Base-by-base conservation (phyloP, 37 sponge, comb jelly and placozoan genomes). In the Ianthella basta region DNA sequence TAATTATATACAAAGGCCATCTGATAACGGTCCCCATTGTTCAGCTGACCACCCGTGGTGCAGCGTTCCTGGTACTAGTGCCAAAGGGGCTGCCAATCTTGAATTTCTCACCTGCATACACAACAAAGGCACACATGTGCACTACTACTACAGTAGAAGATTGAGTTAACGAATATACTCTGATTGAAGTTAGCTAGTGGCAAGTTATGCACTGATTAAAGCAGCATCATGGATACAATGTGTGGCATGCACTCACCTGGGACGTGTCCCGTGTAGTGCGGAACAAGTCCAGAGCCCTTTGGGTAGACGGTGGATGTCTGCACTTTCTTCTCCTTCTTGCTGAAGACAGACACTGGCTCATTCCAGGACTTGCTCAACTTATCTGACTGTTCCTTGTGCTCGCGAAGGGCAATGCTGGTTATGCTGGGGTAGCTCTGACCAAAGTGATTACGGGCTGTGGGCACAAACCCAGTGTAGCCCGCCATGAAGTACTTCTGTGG, bases 391-490 rank as follows among this genome's bases (percentile, higher is more conserved):
- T 67, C 88, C 0, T 84, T 72, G 82, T 92, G 91, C 35, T 96
- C 96, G 55, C 77, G 81, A n/a, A 94, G 88, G 18, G 98, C 98
- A 20, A 79, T 80, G 55, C 84, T 34, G 16, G 98, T 90, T 63
- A 90, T 94, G 80, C 80, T 85, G 30, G 98, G 98, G 84, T 98
- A 98, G 59, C 93, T 80, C 61, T 95, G 89, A 16, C 96, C 94
- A 60, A 98, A 75, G 84, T 92, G 91, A 84, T 96, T 94, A 18
- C 86, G 87, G 14, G 94, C 81, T 72, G 84, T 93, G 25, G 98
- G 98, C 15, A 98, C 86, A 68, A 96, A 98, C 2, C 98, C 98
- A 12, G 95, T 98, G 86, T 98, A 98, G 27, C 98, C 98, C 29
- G 96, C 94, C 87, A 96, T 94, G 85, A 90, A 89, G 59, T 86